Conservation (phyloP, 2,888 invertebrate genomes). For the Drosophila robusta region DNA sequence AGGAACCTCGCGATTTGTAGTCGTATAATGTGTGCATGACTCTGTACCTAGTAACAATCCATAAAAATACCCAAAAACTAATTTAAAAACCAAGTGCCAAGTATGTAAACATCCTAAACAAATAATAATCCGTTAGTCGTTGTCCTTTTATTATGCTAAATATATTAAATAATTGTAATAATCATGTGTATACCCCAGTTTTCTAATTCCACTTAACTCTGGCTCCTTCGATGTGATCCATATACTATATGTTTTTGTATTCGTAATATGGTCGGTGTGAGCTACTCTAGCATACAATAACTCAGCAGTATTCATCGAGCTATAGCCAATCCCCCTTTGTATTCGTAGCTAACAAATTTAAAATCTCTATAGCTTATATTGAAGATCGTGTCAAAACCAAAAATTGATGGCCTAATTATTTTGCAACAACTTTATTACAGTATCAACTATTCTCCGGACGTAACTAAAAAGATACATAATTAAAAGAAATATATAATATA, state of each 20-base stretch:
- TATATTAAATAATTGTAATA: constrained; percentile 21
- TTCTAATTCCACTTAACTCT: constrained; percentile 21
- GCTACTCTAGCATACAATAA: constrained; percentile 18
- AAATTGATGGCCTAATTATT: constrained; percentile 78
- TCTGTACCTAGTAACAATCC: constrained; percentile 45
- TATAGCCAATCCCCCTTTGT: constrained; percentile 21
- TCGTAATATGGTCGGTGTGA: constrained; percentile 51
- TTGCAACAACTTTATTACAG: constrained; percentile 86
- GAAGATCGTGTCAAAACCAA: constrained; percentile 47
- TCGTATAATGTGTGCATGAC: constrained; percentile 58
- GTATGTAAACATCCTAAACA: constrained; percentile 36
- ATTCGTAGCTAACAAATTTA: constrained; percentile 37
- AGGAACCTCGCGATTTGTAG: constrained; percentile 43
- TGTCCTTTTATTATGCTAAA: constrained; percentile 45
- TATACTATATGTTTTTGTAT: constrained; percentile 37
- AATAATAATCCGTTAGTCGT: constrained; percentile 32
- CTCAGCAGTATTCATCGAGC: constrained; percentile 20
- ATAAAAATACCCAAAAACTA: constrained; percentile 1
- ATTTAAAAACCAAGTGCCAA: constrained; percentile 41
- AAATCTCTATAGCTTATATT: constrained; percentile 46
- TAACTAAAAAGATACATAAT: constrained; percentile 85
- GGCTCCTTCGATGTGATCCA: constrained; percentile 33
- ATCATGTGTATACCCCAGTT: constrained; percentile 36
- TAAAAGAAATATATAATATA: constrained; percentile 52
- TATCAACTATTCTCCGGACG: constrained; percentile 89